Percentiles rank a stretch among this genome's conserved stretches.
Evolutionary conservation across 2,888 invertebrate species (phyloP).

Genomic region (Epinotia brunnichana): DNA sequence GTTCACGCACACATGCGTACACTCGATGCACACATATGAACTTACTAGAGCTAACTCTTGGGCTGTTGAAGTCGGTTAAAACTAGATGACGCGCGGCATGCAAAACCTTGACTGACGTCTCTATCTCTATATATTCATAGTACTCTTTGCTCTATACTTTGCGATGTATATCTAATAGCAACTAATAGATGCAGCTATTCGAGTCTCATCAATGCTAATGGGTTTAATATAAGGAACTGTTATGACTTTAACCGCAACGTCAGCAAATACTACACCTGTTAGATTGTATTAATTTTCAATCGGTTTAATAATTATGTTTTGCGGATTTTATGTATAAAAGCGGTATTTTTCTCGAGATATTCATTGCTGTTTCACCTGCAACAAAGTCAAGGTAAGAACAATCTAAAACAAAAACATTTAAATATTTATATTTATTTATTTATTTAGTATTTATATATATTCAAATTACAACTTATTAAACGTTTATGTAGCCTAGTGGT

Average conservation of each 20-base stretch:
- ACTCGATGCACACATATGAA: no score
- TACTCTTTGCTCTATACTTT: no score
- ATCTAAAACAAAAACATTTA: background rate
- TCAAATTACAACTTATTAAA: no score
- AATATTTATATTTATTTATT: no score
- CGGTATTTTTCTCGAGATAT: background rate
- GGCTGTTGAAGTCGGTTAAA: no score
- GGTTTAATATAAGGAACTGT: background rate
- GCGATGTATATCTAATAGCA: slow-evolving; percentile 1
- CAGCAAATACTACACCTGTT: slow-evolving; percentile 2
- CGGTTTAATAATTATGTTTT: slow-evolving; percentile 8
- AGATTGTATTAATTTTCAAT: slow-evolving; percentile 16
- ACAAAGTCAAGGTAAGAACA: slow-evolving; percentile 19
- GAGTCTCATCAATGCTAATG: background rate
- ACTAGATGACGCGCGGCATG: no score
- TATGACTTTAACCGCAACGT: slow-evolving; percentile 3
- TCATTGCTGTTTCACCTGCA: slow-evolving; percentile 10
- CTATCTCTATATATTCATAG: no score
- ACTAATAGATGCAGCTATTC: slow-evolving; percentile 1
- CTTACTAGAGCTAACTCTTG: no score
- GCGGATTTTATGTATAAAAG: slow-evolving; percentile 8
- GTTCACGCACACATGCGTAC: no score
- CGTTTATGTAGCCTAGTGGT: no score
- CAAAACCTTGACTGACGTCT: no score
- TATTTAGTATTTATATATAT: no score